phyloP scores from a whole-genome alignment of 1,140 invertebrate species.

The Protaetia brevitarsis region DNA sequence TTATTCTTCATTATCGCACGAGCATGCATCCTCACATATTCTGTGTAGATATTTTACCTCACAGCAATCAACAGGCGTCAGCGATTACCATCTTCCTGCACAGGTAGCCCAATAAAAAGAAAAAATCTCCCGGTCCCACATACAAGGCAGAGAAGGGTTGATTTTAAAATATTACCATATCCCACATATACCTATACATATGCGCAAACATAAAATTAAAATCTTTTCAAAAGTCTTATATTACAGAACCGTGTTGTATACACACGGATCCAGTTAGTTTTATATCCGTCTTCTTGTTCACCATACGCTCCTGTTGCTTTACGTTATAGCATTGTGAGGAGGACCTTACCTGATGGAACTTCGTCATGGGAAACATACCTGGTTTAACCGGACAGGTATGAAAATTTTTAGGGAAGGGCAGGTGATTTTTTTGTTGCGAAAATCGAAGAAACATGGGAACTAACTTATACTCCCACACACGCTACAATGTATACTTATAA shows the following conservation, averaged over 20 bases:
- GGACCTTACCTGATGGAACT: not conserved
- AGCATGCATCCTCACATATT: no score
- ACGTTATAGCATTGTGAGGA: not conserved
- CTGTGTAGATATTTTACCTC: no score
- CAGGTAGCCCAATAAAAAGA: no score
- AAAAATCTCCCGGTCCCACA: no score
- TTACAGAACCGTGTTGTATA: not conserved
- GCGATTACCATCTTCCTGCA: not conserved
- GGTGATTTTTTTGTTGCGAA: conserved; percentile 16
- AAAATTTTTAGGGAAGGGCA: not conserved
- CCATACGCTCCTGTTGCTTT: not conserved
- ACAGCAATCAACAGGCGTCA: no score
- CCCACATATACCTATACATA: not conserved
- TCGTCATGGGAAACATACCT: not conserved
- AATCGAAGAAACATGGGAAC: not conserved
- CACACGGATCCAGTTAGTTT: no score
- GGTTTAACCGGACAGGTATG: conserved; percentile 4
- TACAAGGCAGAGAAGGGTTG: not conserved
- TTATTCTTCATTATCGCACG: no score
- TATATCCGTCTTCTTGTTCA: not conserved
- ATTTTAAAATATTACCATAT: not conserved
- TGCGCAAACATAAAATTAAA: not conserved
- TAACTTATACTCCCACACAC: not conserved
- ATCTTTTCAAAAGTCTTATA: conserved; percentile 7
- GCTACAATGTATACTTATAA: not conserved